These are phyloP conservation scores for Pomacea maculata DNA, from an alignment of 1,140 invertebrate genomes.

Conservation along the genomic window DNA sequence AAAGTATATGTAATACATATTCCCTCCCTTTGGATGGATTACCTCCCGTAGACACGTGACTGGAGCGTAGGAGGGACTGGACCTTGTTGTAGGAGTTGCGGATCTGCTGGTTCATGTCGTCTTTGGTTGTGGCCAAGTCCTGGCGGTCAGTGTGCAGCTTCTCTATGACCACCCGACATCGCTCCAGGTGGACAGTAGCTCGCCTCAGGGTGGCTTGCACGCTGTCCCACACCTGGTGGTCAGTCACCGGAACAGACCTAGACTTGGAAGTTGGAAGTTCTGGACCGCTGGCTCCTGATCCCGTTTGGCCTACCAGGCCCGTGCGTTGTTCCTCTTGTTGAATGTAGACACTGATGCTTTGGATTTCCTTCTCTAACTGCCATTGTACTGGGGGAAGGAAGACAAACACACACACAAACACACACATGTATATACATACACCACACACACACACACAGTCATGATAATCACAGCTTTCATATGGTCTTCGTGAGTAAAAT, in stretches of 20 bases:
- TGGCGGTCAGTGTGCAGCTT: slow-evolving; percentile 27
- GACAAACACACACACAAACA: not conserved
- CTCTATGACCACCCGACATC: slow-evolving; percentile 22
- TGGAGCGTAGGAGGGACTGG: slow-evolving; percentile 2
- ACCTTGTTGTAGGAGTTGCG: slow-evolving; percentile 22
- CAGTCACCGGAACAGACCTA: not conserved
- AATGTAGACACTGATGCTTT: slow-evolving; percentile 11
- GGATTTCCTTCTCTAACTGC: slow-evolving; percentile 15
- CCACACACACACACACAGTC: not conserved
- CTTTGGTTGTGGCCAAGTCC: slow-evolving; percentile 15
- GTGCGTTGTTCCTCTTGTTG: slow-evolving; percentile 14
- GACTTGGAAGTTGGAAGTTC: not conserved
- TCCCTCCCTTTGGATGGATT: no score
- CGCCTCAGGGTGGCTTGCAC: slow-evolving; percentile 24
- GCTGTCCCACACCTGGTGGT: slow-evolving; percentile 20
- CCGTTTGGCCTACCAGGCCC: not conserved
- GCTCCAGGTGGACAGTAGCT: slow-evolving; percentile 7
- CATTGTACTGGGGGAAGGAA: not conserved
- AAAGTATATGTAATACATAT: no score
- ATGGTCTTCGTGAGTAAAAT: no score
- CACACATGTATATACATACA: not conserved
- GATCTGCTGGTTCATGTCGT: slow-evolving; percentile 12
- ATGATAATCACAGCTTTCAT: no score
- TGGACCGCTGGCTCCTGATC: not conserved
- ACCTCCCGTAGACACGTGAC: not conserved